phyloP scores from a whole-genome alignment of 2,888 invertebrate genomes.

The Agrotis ipsilon region DNA sequence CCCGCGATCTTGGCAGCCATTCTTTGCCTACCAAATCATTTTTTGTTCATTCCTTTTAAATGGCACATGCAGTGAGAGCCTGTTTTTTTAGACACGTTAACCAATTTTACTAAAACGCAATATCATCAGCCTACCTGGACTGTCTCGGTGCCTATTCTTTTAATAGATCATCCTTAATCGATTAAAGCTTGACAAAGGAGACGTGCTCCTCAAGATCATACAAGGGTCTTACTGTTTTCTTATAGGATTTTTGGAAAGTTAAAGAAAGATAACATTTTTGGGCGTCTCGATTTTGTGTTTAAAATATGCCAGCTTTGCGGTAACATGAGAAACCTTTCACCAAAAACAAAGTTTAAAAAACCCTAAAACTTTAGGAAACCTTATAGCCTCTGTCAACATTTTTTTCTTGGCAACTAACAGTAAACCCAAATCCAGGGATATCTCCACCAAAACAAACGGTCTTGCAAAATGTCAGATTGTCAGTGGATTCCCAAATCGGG shows the following conservation, averaged over 20 bases:
- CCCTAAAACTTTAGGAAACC: conserved; percentile 54
- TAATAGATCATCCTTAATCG: conserved; percentile 88
- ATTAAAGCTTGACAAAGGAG: conserved; percentile 78
- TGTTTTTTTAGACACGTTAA: conserved; percentile 80
- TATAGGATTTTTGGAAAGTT: conserved; percentile 30
- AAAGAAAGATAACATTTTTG: background rate
- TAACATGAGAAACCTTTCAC: conserved; percentile 63
- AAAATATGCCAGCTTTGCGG: conserved; percentile 40
- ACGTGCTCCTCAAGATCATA: conserved; percentile 39
- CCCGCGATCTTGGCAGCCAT: conserved; percentile 84
- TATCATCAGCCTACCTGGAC: conserved; percentile 89
- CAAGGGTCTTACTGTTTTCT: conserved; percentile 43
- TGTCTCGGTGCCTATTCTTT: conserved; percentile 80
- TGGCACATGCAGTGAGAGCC: conserved; percentile 89
- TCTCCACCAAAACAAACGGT: conserved; percentile 85
- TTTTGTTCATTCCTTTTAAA: conserved; percentile 88
- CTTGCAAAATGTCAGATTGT: conserved; percentile 86
- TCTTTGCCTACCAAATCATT: conserved; percentile 86
- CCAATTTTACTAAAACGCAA: conserved; percentile 87
- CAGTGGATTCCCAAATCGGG: conserved; percentile 75
- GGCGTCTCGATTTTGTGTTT: conserved; percentile 8
- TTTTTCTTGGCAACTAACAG: conserved; percentile 77
- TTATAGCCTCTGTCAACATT: conserved; percentile 64
- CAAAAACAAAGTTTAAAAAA: conserved; percentile 48
- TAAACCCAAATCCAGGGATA: conserved; percentile 78